Base-by-base conservation (phyloP, 2,113 vertebrate genomes). In the Ailuropoda melanoleuca region DNA sequence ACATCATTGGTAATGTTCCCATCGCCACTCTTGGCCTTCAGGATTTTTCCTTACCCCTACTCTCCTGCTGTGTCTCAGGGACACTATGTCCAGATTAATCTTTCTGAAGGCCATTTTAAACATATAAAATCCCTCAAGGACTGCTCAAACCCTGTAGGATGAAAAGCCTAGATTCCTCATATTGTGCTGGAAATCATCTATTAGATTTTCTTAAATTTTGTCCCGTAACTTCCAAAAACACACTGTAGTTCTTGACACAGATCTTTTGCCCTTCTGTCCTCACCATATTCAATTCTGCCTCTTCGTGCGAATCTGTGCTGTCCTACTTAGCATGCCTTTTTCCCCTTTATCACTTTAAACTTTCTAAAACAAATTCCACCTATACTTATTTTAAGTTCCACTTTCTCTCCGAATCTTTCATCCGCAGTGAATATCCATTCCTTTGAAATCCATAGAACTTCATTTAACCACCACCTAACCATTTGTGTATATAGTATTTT, bases 141-240 rank as follows among this genome's bases (percentile, higher is more conserved):
- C 43, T 68, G 37, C 46, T 90, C 24, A 81, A 87, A 64, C 4
- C 5, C 37, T 78, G 9, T 19, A 80, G 46, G 34, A 55, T 93
- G 81, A 80, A 70, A 89, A 85, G 19, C 60, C 74, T 89, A 88
- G 31, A 85, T 56, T 58, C 90, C 43, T 80, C 55, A 56, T 21
- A 72, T 46, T 83, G 75, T 88, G 15, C 34, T 68, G 12, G 48
- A 77, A 58, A 74, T 74, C 56, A 62, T 85, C 50, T 46, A 37
- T 50, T 82, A 39, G 48, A 88, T 75, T 95, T 83, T 88, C 66
- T 80, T 84, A 93, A 78, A 58, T 70, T 80, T 85, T 93, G 64
- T 90, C 26, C n/a, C 26, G 90, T 12, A 53, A 64, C 29, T 88
- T 83, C 23, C 11, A 78, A 85, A 96, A 78, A 85, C 29, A 93